Percentiles rank a stretch among this genome's conserved stretches.
These are phyloP conservation scores for Steinernema carpocapsae DNA, from an alignment of 2,888 invertebrate genomes.

Conservation along the genomic window DNA sequence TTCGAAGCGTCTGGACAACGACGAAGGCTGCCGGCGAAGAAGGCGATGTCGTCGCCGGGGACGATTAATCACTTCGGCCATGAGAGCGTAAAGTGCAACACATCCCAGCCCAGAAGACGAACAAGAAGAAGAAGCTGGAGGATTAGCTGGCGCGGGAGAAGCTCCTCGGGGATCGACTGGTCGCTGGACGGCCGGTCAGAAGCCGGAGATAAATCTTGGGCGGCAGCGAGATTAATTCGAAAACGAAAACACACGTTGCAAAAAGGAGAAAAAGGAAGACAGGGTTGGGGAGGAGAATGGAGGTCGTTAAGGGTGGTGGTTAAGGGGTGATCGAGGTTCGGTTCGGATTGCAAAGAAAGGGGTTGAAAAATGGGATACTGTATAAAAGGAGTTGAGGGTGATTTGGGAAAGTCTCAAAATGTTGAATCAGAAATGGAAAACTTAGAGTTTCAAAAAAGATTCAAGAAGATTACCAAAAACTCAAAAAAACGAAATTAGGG, in stretches of 20 bases:
- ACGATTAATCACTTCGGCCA: constrained; percentile 34
- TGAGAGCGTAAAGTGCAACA: constrained; percentile 35
- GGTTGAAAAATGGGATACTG: too few relatives aligned
- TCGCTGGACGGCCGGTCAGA: background rate
- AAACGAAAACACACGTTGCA: constrained; percentile 33
- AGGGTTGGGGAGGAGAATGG: background rate
- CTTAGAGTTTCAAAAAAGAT: too few relatives aligned
- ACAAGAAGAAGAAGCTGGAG: background rate
- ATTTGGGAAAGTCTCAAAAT: too few relatives aligned
- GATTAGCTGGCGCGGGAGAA: constrained; percentile 4
- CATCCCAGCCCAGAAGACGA: background rate
- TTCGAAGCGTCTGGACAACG: constrained; percentile 11
- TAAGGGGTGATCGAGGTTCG: too few relatives aligned
- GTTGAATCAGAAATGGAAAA: too few relatives aligned
- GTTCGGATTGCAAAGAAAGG: too few relatives aligned
- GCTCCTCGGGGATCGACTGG: background rate
- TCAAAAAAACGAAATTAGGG: too few relatives aligned
- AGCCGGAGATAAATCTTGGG: constrained; percentile 22
- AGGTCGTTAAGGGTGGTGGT: too few relatives aligned
- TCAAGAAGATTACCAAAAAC: too few relatives aligned
- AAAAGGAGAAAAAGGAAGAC: background rate
- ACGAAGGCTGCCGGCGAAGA: background rate
- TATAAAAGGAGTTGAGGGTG: too few relatives aligned
- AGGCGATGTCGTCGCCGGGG: constrained; percentile 27
- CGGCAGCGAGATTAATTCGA: constrained; percentile 4